Evolutionary conservation across 2,888 invertebrate genomes (phyloP).

Genomic region (Eumacrocentrus americanus): DNA sequence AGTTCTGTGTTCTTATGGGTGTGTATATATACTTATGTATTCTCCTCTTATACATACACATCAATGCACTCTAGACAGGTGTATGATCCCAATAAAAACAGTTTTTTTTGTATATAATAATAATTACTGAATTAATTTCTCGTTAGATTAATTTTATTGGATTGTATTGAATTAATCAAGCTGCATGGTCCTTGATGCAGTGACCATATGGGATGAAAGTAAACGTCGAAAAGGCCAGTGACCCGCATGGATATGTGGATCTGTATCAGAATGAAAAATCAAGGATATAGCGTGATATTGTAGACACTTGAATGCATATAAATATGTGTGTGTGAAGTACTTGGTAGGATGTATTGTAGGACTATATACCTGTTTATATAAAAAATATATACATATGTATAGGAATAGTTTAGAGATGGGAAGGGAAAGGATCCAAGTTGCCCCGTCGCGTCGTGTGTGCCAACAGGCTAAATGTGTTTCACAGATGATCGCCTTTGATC

Average conservation of each 20-base stretch:
- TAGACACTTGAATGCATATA: not conserved
- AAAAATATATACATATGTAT: constrained; percentile 15
- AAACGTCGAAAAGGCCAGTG: not conserved
- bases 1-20: constrained; percentile 25
- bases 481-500: constrained; percentile 58
- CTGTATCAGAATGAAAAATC: not conserved
- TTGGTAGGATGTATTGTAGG: constrained; percentile 2
- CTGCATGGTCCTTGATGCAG: not conserved
- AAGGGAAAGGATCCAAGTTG: constrained; percentile 33
- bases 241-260: not conserved
- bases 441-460: constrained; percentile 57
- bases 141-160: not conserved
- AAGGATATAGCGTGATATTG: not conserved
- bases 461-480: constrained; percentile 62
- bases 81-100: not conserved
- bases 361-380: not conserved
- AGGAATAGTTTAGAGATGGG: constrained; percentile 24
- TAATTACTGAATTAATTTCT: constrained; percentile 4
- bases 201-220: not conserved
- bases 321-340: not conserved
- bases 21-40: not conserved
- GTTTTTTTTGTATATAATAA: not conserved
- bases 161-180: not conserved
- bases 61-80: no score
- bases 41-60: not conserved